Evolutionary conservation across 2,113 vertebrate species (phyloP).

Genomic region (Gymnogyps californianus): DNA sequence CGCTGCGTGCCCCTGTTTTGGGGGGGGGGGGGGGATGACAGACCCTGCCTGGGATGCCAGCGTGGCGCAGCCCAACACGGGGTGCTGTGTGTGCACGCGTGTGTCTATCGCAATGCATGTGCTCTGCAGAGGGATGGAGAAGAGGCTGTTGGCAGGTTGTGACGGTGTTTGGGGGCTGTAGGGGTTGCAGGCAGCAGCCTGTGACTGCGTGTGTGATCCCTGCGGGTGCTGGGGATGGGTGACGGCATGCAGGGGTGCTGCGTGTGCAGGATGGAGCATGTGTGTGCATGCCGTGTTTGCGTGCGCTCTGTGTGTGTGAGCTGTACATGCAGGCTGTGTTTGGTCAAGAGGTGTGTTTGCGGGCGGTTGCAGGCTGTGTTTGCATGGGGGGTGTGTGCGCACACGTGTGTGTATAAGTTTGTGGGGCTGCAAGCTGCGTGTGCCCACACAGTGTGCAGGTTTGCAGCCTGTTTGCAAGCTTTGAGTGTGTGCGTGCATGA

Average conservation of each 20-base stretch:
- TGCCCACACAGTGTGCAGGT: background rate
- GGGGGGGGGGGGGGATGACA: background rate
- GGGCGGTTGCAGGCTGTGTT: background rate
- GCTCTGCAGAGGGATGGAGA: background rate
- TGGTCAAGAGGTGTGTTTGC: background rate
- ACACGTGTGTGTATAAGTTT: background rate
- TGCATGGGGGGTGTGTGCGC: accelerated
- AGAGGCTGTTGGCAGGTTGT: background rate
- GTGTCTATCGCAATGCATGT: background rate
- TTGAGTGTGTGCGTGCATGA: background rate
- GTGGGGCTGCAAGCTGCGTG: background rate
- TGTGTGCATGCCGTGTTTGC: accelerated
- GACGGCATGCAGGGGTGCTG: background rate
- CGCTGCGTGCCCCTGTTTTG: accelerated
- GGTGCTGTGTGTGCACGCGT: accelerated
- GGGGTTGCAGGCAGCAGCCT: background rate
- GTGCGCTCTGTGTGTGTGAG: background rate
- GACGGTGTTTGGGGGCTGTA: background rate
- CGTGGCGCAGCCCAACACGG: accelerated
- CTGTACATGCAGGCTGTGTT: background rate
- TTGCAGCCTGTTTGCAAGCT: background rate
- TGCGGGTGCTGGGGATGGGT: background rate
- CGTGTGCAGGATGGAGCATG: background rate
- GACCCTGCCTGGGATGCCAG: background rate
- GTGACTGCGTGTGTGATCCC: background rate